Conservation (phyloP, 2,797 vertebrate genomes). For the Centropyge bicolor region DNA sequence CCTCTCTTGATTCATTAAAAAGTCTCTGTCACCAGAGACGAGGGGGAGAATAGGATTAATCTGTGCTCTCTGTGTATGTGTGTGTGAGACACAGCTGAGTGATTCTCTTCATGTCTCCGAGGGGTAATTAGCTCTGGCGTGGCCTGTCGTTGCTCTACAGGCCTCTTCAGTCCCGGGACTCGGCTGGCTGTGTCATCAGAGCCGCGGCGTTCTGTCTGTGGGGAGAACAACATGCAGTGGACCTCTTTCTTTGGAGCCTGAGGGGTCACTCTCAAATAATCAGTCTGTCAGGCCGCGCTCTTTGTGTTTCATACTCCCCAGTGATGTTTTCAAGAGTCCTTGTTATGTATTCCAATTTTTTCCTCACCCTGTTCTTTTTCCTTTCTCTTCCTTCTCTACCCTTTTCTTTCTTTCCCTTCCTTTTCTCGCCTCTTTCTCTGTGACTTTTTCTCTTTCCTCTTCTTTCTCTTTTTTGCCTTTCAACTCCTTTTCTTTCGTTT, state of each 20-base stretch:
- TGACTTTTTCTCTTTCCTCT: too few species aligned
- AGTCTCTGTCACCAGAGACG: conserved; percentile 56
- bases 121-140: conserved; percentile 77
- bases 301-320: conserved; percentile 35
- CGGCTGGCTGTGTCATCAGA: conserved; percentile 55
- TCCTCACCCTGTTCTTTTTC: background rate
- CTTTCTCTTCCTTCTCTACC: background rate
- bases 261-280: conserved; percentile 60
- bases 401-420: background rate
- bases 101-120: conserved; percentile 76
- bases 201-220: conserved; percentile 36
- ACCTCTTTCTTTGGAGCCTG: conserved; percentile 33
- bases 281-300: conserved; percentile 26
- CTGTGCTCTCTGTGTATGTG: conserved; percentile 44
- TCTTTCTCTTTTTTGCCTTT: too few species aligned
- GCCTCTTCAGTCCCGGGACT: conserved; percentile 63
- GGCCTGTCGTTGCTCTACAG: conserved; percentile 65
- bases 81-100: conserved; percentile 65
- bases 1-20: conserved; percentile 75
- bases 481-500: background rate
- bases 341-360: background rate
- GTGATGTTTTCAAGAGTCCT: conserved; percentile 20
- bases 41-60: conserved; percentile 66
- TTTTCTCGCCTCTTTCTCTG: background rate
- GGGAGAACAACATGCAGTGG: conserved; percentile 43